A percentile compares a stretch with the other conserved stretches of the same genome.
Conservation (phyloP, 1,140 invertebrate species). For the Frieseomelitta varia region DNA sequence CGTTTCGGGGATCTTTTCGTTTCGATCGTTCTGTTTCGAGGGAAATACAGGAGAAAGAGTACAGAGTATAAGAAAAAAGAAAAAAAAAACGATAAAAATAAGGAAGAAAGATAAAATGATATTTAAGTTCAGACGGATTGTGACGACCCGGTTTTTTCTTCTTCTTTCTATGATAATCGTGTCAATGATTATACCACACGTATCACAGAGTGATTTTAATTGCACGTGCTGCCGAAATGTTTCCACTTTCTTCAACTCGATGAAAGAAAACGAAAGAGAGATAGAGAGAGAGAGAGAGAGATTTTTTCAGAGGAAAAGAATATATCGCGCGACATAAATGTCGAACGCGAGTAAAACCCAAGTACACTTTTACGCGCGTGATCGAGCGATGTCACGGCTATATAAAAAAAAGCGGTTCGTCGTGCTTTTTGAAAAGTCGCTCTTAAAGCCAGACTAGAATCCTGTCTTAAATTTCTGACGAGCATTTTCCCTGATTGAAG, state of each 20-base stretch:
- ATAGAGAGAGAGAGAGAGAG: not conserved
- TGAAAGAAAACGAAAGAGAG: constrained; percentile 3
- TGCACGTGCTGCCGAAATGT: constrained; percentile 38
- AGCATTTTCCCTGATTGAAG: not conserved
- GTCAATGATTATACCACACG: not conserved
- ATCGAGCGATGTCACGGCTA: not conserved
- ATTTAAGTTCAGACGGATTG: constrained; percentile 46
- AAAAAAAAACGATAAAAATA: not conserved
- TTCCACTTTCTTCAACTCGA: constrained; percentile 66
- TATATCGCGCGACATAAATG: no score
- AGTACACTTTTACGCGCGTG: not conserved
- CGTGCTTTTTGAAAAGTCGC: not conserved
- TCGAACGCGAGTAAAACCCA: not conserved
- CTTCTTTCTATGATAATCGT: not conserved
- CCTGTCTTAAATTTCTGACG: not conserved
- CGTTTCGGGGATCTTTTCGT: not conserved
- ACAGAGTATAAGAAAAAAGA: not conserved
- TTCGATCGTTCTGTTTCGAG: not conserved
- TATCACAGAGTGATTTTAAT: constrained; percentile 6
- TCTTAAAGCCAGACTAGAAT: not conserved
- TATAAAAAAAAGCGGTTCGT: not conserved
- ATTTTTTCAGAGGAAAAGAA: not conserved
- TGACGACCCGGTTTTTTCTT: constrained; percentile 21
- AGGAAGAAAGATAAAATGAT: not conserved
- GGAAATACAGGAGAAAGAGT: not conserved